Evolutionary conservation across 1,140 invertebrate genomes (phyloP).

Genomic region (Zophobas atratus): DNA sequence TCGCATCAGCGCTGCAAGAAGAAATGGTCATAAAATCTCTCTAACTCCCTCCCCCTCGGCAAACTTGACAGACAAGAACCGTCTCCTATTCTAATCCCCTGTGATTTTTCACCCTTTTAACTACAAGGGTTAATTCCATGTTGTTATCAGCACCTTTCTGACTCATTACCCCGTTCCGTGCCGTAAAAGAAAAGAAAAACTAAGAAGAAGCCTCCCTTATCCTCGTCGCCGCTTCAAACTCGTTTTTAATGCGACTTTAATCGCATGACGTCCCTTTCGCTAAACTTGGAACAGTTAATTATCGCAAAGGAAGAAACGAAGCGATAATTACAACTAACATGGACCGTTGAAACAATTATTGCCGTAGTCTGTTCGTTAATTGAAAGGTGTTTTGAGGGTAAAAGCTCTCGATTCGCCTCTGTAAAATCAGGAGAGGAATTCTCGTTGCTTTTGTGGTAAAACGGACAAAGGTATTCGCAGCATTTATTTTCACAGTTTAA

Average conservation of each 20-base stretch:
- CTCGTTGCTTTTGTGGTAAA: slow-evolving; percentile 20
- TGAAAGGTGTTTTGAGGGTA: slow-evolving; percentile 10
- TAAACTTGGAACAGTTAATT: not conserved
- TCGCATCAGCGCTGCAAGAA: too few species aligned
- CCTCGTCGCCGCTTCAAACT: slow-evolving; percentile 10
- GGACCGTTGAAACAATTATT: not conserved
- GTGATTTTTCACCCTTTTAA: slow-evolving; percentile 23
- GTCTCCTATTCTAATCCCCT: not conserved
- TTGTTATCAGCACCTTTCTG: slow-evolving; percentile 38
- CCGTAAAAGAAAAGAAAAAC: slow-evolving; percentile 26
- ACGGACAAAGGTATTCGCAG: slow-evolving; percentile 15
- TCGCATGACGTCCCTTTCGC: not conserved
- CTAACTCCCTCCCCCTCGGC: not conserved
- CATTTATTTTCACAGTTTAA: slow-evolving; percentile 17
- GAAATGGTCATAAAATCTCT: not conserved
- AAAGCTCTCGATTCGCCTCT: slow-evolving; percentile 3
- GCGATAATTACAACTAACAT: slow-evolving; percentile 29
- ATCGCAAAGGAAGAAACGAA: slow-evolving; percentile 12
- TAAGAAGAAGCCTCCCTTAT: not conserved
- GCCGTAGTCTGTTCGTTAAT: slow-evolving; percentile 20
- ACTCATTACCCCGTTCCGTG: slow-evolving; percentile 25
- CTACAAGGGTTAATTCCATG: slow-evolving; percentile 3
- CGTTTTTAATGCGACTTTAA: slow-evolving; percentile 4
- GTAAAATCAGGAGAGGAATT: not conserved
- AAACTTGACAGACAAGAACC: not conserved